Base-by-base conservation (phyloP, 2,113 vertebrate species). In the Smithornis capensis region DNA sequence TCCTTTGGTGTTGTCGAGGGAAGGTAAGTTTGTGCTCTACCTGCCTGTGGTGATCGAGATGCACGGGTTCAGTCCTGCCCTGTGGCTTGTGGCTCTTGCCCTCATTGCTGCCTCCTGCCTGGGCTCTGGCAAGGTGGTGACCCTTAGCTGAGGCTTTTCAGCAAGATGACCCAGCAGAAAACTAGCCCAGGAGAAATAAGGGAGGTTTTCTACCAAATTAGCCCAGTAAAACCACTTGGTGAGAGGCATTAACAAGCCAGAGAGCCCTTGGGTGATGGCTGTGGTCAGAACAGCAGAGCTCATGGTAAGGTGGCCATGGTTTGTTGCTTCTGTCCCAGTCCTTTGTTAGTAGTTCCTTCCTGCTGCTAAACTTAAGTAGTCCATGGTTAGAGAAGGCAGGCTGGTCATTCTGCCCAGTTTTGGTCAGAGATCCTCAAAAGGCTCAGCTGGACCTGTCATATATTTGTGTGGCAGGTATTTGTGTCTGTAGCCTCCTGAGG, bases 361-460 rank as follows among this genome's bases (percentile, higher is more conserved):
- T 67, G 13, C 37, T 84, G 27, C 62, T 78, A 1, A 22, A 75
- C 22, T 27, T 33, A 24, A 47, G 1, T 19, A 44, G 35, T 18
- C 57, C 14, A 16, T 69, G 44, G 4, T 2, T 31, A 33, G 84
- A 50, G 42, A 69, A 74, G 40, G 27, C 37, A 65, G 21, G 28
- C 59, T 23, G 15, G 18, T 42, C n/a, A 6, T 2, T 4, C 29
- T 38, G 14, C 21, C 70, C 1, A 0, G 60, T 44, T 82, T 56
- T 78, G 52, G 28, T 64, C 45, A 76, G 29, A 69, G 50, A 6
- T 33, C 35, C 56, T 74, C 49, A 18, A 12, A 91, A 70, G 83
- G 12, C 42, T 63, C 0, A 0, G 15, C 44, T 62, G 45, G 38
- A 42, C 45, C 21, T 35, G 23, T 44, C 12, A 1, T 8, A 2